Evolutionary conservation across 2,113 vertebrate genomes (phyloP), one percentile per base, ranked within the genome.

Genomic region (Strix aluco): DNA sequence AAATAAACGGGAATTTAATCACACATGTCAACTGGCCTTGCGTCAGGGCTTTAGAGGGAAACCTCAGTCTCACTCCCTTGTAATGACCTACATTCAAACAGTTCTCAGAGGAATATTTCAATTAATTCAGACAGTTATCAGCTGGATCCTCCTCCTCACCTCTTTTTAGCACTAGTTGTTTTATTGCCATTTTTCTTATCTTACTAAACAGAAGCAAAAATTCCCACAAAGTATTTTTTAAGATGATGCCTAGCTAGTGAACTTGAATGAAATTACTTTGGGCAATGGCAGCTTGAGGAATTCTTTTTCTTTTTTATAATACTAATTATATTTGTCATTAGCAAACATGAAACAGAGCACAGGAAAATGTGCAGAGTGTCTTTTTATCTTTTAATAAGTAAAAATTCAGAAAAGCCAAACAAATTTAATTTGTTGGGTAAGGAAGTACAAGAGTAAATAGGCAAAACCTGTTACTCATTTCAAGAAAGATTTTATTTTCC

Each of bases 41-140:
- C 10, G 46, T 29, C 21, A 69, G 36, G 40, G 15, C 44, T 62
- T 91, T 51, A 40, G 25, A 67, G 25, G 62, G 32, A 94, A 90
- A 62, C 16, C 55, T 57, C 38, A 62, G 26, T 40, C 61, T 84
- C 69, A 23, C 30, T 61, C 13, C 36, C 49, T 23, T 63, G 6
- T 52, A 67, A 75, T 72, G 73, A 87, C 62, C 90, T 61, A 65
- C 46, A 52, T 2, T 88, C 57, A 72, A 89, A 87, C 25, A 54
- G 44, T 66, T 83, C 75, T 86, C 58, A 90, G 54, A 90, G 40
- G 74, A 82, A 52, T 71, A 49, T 87, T 82, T 87, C 57, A 40
- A 86, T 93, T 95, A 91, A 82, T 94, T 94, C 66, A 75, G 36
- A 70, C 21, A 62, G 18, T 85, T 85, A 89, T 87, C 88, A 80